Base-by-base conservation (phyloP, 2,888 invertebrate genomes). In the Acanthacorydalis orientalis region DNA sequence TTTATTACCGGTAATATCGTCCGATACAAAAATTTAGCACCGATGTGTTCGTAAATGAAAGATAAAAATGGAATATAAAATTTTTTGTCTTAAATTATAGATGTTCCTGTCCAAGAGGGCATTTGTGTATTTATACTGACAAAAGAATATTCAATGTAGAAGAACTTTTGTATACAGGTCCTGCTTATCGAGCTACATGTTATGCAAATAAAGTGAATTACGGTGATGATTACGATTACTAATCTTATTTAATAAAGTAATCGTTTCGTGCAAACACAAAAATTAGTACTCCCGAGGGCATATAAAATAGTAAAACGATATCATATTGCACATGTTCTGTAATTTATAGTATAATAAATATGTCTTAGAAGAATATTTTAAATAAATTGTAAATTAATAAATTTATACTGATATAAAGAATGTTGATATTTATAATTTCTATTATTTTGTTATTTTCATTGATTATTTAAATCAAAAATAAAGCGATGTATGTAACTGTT, bases 31-130 rank as follows among this genome's bases (percentile, higher is more conserved):
- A 14, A 10, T 16, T n/a, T 3, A 43, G 9, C 23, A 11, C 4
- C 31, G 6, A 6, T 23, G 2, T 23, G 6, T 23, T 23, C 6
- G 6, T 23, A 23, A 23, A 23, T 10, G 31, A 43, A 9, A 16
- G 8, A 10, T n/a, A 14, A 2, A 15, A 43, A 12, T 10, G 23
- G 6, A 10, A 34, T 34, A 12, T 23, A 15, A 44, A 44, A 34
- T 12, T 35, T 23, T 33, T 33, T 44, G 34, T 32, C 7, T 43
- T 10, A n/a, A n/a, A 31, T 45, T 40, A 14, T 16, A 71, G 69
- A 7, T 80, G 80, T 51, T 63, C 73, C 23, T 81, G 80, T 52
- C 80, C 79, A 0, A 59, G 60, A 49, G 68, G 69, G 9, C 72
- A 78, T 54, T 67, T 76, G 31, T 80, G 80, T 55, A 66, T 77